Base-by-base conservation (phyloP, 2,888 invertebrate genomes). In the Clunio marinus region DNA sequence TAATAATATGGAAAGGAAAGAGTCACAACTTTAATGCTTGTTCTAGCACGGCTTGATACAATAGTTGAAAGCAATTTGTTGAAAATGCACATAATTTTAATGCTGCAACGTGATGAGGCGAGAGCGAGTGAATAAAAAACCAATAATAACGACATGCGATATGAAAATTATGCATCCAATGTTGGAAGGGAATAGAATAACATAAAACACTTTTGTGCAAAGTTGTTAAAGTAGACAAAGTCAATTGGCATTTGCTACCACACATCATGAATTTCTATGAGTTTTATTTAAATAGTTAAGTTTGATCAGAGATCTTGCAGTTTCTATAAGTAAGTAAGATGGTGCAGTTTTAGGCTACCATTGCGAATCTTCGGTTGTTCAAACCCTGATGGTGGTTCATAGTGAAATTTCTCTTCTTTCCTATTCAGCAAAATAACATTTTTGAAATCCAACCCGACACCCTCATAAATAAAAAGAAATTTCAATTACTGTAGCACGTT, bases 401-500 rank as follows among this genome's bases (percentile, higher is more conserved):
- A n/a, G n/a, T n/a, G n/a, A n/a, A n/a, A n/a, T n/a, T n/a, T n/a
- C n/a, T n/a, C n/a, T n/a, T n/a, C n/a, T n/a, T n/a, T n/a, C n/a
- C n/a, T n/a, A n/a, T n/a, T n/a, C n/a, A n/a, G n/a, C n/a, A n/a
- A n/a, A n/a, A n/a, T n/a, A n/a, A n/a, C n/a, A n/a, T n/a, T n/a
- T n/a, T n/a, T n/a, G n/a, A n/a, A n/a, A n/a, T n/a, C n/a, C n/a
- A n/a, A n/a, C n/a, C n/a, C n/a, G n/a, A n/a, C n/a, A n/a, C n/a
- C n/a, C n/a, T n/a, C n/a, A n/a, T n/a, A n/a, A n/a, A n/a, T n/a
- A n/a, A n/a, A n/a, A n/a, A n/a, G n/a, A n/a, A n/a, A n/a, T 41
- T 41, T 83, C 80, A 86, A 77, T 85, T 90, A 82, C 90, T 91
- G 80, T 90, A 91, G 77, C 90, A 91, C 45, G 93, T 93, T 78